phyloP scores from a whole-genome alignment of 2,888 invertebrate genomes.

The Latrodectus elegans region DNA sequence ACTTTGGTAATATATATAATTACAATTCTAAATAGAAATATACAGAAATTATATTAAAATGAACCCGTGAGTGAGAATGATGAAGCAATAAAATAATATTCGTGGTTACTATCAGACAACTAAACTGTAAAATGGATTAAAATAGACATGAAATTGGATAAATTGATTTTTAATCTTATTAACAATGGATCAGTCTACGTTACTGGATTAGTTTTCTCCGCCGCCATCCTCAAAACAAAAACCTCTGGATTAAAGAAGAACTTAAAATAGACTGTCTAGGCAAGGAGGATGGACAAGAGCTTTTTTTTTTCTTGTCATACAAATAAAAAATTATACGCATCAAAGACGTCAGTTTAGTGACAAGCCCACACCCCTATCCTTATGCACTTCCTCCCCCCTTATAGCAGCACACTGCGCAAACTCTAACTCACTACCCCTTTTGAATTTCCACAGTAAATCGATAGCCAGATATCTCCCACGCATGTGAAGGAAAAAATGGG shows the following conservation, averaged over 20 bases:
- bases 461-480: conserved; percentile 21
- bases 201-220: too few species aligned
- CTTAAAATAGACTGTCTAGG: conserved; percentile 3
- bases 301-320: conserved; percentile 19
- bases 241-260: neutral
- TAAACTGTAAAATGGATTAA: too few species aligned
- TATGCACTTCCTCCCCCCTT: neutral
- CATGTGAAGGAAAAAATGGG: neutral
- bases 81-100: too few species aligned
- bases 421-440: conserved; percentile 8
- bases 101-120: too few species aligned
- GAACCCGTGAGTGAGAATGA: too few species aligned
- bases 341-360: conserved; percentile 48
- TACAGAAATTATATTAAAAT: too few species aligned
- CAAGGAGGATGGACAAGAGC: conserved; percentile 24
- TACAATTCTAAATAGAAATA: too few species aligned
- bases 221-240: neutral
- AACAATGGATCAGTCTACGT: too few species aligned
- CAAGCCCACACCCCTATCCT: conserved; percentile 11
- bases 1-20: too few species aligned
- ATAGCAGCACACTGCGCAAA: neutral
- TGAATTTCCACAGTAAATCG: conserved; percentile 23
- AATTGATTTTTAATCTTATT: too few species aligned
- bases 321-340: conserved; percentile 52
- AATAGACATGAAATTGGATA: too few species aligned